Evolutionary conservation across 1,140 invertebrate genomes (phyloP).

Genomic region (Anoplolepis gracilipes): DNA sequence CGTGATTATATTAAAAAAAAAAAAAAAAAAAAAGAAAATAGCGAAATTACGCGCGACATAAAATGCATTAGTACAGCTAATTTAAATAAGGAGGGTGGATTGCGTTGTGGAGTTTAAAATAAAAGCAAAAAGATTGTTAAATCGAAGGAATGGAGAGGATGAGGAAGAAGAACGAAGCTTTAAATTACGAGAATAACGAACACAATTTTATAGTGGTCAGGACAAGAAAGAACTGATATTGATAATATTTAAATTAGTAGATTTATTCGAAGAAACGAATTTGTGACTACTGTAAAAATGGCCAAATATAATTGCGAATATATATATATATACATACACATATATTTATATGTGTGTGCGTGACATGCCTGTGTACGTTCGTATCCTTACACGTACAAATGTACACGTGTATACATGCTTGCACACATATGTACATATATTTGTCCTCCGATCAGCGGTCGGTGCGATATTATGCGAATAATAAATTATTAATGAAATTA

Average conservation of each 20-base stretch:
- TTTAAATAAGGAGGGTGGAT: slow-evolving; percentile 62
- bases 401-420: not conserved
- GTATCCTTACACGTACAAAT: slow-evolving; percentile 4
- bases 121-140: slow-evolving; percentile 78
- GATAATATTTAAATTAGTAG: slow-evolving; percentile 82
- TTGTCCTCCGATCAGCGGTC: slow-evolving; percentile 76
- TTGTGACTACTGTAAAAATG: slow-evolving; percentile 86
- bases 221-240: slow-evolving; percentile 81
- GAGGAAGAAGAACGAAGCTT: slow-evolving; percentile 84
- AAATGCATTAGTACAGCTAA: slow-evolving; percentile 63
- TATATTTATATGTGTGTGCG: slow-evolving; percentile 66
- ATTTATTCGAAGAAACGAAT: slow-evolving; percentile 79
- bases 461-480: slow-evolving; percentile 85
- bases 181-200: slow-evolving; percentile 82
- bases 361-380: slow-evolving; percentile 10
- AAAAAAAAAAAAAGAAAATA: too few species aligned
- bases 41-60: slow-evolving; percentile 75
- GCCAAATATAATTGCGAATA: slow-evolving; percentile 85
- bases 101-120: slow-evolving; percentile 73
- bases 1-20: too few species aligned
- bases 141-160: slow-evolving; percentile 79
- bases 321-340: slow-evolving; percentile 68
- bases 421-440: slow-evolving; percentile 62
- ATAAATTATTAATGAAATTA: slow-evolving; percentile 87
- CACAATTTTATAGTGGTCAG: slow-evolving; percentile 82